Base-by-base conservation (phyloP, 1,140 invertebrate species). In the Bombus waltoni region DNA sequence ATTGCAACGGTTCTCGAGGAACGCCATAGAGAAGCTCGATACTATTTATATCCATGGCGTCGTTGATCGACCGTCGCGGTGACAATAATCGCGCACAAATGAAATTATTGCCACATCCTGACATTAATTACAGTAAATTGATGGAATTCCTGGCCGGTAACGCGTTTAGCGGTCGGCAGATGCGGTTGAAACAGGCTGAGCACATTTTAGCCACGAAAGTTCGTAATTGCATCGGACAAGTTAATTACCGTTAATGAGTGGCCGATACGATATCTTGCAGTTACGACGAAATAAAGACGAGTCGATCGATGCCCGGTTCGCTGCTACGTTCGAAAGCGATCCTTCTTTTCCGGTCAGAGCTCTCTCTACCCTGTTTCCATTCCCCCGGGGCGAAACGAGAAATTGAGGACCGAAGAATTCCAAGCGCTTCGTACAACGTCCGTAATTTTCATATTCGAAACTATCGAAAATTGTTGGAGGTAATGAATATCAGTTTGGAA, bases 121-220 rank as follows among this genome's bases (percentile, higher is more conserved):
- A 88, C 89, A 78, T 90, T 90, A 90, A 90, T 88, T 90, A 77
- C 87, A 72, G 78, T 88, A 86, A 90, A 90, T 88, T 88, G 89
- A 90, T 85, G 83, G 77, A 90, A 90, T 85, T 88, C 81, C 40
- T 40, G 13, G 77, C 28, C 59, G 87, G 80, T 84, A 88, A 90
- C 82, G 76, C 89, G 81, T 90, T 90, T 90, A 90, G 88, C 89
- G 81, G 73, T 40, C 87, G 88, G 44, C 78, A 82, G 82, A 76
- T 79, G 88, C 77, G 89, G 87, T 90, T 82, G 77, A 86, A 90
- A 89, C 80, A 68, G 62, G 57, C 66, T 35, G 59, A 35, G 77
- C 77, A 40, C 82, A 57, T 90, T 90, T 88, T 84, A 81, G 90
- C 89, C 89, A 65, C 89, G 83, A 90, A 90, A 90, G 87, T 90